Conservation (phyloP, 1,140 invertebrate genomes). For the Melanaphis sacchari region DNA sequence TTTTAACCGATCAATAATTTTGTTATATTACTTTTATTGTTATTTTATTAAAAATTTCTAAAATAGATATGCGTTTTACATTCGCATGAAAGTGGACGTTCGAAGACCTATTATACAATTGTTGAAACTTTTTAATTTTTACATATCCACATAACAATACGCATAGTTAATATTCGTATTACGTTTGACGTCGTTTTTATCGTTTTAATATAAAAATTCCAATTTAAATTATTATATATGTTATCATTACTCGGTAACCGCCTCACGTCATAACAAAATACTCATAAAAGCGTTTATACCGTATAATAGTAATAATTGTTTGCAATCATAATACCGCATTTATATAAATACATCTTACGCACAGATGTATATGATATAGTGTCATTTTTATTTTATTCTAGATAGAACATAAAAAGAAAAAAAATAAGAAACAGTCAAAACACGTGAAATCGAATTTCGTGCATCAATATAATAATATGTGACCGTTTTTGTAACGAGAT, state of each 20-base stretch:
- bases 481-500: conserved; percentile 45
- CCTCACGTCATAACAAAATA: neutral
- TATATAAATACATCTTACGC: neutral
- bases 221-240: conserved; percentile 11
- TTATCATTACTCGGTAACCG: neutral
- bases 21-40: neutral
- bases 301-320: conserved; percentile 8
- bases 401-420: conserved; percentile 37
- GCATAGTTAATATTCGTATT: neutral
- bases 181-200: neutral
- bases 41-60: neutral
- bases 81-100: neutral
- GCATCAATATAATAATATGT: conserved; percentile 33
- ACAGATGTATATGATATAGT: neutral
- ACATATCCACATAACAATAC: neutral
- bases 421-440: conserved; percentile 43
- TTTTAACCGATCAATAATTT: neutral
- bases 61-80: neutral
- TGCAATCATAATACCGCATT: neutral
- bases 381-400: neutral
- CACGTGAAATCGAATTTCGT: conserved; percentile 55
- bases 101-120: neutral
- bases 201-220: conserved; percentile 5
- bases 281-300: neutral
- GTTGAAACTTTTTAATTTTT: neutral